Evolutionary conservation across 2,888 invertebrate species (phyloP).

Genomic region (Colletes collaris): DNA sequence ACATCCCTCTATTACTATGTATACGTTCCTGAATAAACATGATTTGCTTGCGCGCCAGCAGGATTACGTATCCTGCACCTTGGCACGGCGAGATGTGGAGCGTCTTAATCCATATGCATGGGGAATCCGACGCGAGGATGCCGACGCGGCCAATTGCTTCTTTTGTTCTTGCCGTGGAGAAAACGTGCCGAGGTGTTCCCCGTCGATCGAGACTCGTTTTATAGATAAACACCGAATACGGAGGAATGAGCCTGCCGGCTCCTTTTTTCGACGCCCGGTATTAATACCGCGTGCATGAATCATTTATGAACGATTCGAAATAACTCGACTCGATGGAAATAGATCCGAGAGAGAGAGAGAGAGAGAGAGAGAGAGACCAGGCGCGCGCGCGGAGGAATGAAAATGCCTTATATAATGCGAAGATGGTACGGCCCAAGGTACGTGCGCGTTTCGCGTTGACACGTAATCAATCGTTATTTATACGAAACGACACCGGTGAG

Average conservation of each 20-base stretch:
- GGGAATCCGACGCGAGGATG: constrained; percentile 49
- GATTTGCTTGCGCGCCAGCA: constrained; percentile 64
- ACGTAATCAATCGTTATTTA: constrained; percentile 39
- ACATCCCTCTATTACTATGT: constrained; percentile 64
- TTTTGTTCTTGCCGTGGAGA: constrained; percentile 53
- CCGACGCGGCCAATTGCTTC: constrained; percentile 59
- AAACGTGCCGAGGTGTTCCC: constrained; percentile 36
- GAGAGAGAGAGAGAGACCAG: not conserved
- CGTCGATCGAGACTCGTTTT: constrained; percentile 49
- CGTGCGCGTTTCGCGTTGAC: constrained; percentile 17
- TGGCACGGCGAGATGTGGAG: constrained; percentile 55
- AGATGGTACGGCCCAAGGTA: constrained; percentile 11
- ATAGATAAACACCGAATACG: constrained; percentile 60
- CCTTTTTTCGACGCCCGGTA: constrained; percentile 7
- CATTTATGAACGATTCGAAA: constrained; percentile 62
- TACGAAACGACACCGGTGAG: constrained; percentile 26
- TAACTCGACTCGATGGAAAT: constrained; percentile 54
- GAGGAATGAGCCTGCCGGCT: constrained; percentile 15
- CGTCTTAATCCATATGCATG: constrained; percentile 70
- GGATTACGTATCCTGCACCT: constrained; percentile 66
- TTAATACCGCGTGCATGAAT: constrained; percentile 56
- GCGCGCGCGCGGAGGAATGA: constrained; percentile 3
- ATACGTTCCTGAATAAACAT: constrained; percentile 73
- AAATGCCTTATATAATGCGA: constrained; percentile 38
- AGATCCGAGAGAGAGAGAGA: constrained; percentile 25